Evolutionary conservation across 2,797 vertebrate genomes (phyloP).

Genomic region (Tragopan temminckii): DNA sequence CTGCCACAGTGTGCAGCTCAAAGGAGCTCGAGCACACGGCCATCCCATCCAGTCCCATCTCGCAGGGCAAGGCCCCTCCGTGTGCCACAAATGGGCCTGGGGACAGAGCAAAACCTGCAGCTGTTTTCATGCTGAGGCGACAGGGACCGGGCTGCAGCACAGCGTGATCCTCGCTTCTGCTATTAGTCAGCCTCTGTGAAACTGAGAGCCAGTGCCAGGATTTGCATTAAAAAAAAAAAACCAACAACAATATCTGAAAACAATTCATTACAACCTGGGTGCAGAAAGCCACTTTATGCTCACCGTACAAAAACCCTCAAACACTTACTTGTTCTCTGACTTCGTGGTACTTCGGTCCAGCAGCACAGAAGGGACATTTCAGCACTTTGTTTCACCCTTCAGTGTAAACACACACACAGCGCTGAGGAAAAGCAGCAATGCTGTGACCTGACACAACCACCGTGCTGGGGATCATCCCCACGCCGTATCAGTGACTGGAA

Average conservation of each 20-base stretch:
- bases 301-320: not conserved
- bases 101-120: not conserved
- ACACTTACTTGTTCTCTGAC: not conserved
- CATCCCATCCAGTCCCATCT: not conserved
- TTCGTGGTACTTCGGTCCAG: not conserved
- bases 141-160: not conserved
- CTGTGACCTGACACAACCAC: slow-evolving; percentile 48
- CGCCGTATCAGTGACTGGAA: slow-evolving; percentile 53
- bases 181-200: not conserved
- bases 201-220: not conserved
- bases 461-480: not conserved
- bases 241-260: not conserved
- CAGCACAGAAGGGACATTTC: slow-evolving; percentile 13
- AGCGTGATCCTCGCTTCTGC: slow-evolving; percentile 11
- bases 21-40: not conserved
- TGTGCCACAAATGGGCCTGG: not conserved
- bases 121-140: not conserved
- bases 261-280: not conserved
- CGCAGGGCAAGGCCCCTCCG: not conserved
- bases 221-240: not conserved
- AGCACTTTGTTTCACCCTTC: slow-evolving; percentile 16
- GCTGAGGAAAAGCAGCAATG: slow-evolving; percentile 52
- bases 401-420: not conserved
- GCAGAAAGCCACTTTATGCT: not conserved
- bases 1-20: not conserved